phyloP scores from a whole-genome alignment of 2,888 invertebrate species.

The Hypomecis punctinalis region DNA sequence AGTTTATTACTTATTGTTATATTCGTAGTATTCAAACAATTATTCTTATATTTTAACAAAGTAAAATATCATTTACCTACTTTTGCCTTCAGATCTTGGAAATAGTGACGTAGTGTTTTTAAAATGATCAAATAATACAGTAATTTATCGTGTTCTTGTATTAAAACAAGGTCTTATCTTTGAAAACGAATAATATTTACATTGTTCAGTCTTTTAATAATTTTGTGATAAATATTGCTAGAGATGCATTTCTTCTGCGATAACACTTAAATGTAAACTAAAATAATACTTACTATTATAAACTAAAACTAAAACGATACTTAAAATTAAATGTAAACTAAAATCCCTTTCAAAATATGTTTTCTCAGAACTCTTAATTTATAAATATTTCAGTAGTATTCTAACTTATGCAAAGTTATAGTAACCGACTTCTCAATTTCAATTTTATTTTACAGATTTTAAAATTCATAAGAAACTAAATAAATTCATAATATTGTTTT shows the following conservation, averaged over 20 bases:
- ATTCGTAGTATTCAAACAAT: constrained; percentile 13
- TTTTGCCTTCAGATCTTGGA: constrained; percentile 9
- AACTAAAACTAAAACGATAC: no score
- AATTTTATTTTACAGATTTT: neutral
- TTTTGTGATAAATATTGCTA: neutral
- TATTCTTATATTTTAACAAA: constrained; percentile 5
- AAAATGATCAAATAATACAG: constrained; percentile 6
- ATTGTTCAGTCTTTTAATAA: neutral
- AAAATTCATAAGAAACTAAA: no score
- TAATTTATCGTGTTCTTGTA: neutral
- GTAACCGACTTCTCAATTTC: neutral
- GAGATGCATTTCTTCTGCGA: neutral
- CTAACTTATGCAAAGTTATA: neutral
- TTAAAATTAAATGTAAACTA: no score
- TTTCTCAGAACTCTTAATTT: neutral
- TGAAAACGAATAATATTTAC: neutral
- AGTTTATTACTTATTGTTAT: constrained; percentile 19
- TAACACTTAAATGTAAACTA: neutral
- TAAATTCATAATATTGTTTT: no score
- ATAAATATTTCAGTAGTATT: neutral
- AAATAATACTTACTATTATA: no score
- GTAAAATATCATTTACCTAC: neutral
- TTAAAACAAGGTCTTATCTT: neutral
- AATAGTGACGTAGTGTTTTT: constrained; percentile 2
- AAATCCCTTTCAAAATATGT: no score